phyloP scores from a whole-genome alignment of 2,888 invertebrate genomes.

The Rhamphomyia laevipes region DNA sequence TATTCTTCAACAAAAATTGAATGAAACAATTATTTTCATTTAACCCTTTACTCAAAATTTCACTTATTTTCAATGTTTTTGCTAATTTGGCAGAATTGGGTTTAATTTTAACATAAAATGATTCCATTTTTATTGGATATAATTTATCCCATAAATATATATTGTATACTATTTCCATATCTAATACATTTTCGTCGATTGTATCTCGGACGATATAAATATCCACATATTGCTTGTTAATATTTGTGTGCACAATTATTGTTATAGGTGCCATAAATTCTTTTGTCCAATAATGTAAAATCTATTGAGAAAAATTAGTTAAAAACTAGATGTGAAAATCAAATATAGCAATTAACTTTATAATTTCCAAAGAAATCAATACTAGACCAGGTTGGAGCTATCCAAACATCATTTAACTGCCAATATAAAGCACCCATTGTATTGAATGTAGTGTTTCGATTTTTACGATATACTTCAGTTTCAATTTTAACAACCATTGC shows the following conservation, averaged over 20 bases:
- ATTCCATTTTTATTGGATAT: constrained; percentile 25
- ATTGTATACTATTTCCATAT: constrained; percentile 43
- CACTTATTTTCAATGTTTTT: constrained; percentile 24
- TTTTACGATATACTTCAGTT: constrained; percentile 68
- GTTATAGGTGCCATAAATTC: constrained; percentile 73
- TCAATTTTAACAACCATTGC: constrained; percentile 78
- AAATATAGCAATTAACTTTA: constrained; percentile 35
- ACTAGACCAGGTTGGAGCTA: constrained; percentile 90
- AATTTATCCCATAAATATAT: constrained; percentile 48
- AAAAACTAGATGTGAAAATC: too few relatives aligned
- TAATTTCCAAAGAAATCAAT: constrained; percentile 49
- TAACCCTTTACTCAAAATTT: constrained; percentile 21
- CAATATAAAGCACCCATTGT: constrained; percentile 98
- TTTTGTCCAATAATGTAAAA: constrained; percentile 73
- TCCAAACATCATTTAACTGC: constrained; percentile 98
- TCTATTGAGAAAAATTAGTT: constrained; percentile 18
- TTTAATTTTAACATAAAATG: constrained; percentile 3
- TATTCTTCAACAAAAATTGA: constrained; percentile 42
- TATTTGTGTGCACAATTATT: constrained; percentile 47
- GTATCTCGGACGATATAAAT: constrained; percentile 56
- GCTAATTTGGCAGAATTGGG: constrained; percentile 32
- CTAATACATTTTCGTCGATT: constrained; percentile 33
- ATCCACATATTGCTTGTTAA: constrained; percentile 39
- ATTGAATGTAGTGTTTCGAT: constrained; percentile 26
- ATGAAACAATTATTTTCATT: constrained; percentile 25